Evolutionary conservation across 1,140 invertebrate genomes (phyloP).

Genomic region (Nasonia giraulti): DNA sequence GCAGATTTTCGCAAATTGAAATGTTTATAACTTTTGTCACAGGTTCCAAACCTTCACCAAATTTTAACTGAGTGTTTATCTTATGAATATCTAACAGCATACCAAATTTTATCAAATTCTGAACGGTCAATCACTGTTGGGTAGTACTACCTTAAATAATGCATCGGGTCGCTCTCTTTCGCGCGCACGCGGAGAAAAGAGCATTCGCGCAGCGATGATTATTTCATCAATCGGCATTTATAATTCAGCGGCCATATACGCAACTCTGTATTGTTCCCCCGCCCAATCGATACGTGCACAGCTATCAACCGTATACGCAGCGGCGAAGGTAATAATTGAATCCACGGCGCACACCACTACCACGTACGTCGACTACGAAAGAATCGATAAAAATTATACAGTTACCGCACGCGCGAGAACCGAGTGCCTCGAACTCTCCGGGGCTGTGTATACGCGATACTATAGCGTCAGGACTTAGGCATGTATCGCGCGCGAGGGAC

Average conservation of each 20-base stretch:
- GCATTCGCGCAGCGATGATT: constrained; percentile 17
- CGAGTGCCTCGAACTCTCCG: constrained; percentile 1
- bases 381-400: constrained; percentile 35
- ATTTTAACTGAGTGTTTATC: no score
- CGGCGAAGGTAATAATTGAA: constrained; percentile 16
- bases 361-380: background rate
- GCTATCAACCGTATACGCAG: background rate
- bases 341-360: background rate
- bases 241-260: constrained; percentile 18
- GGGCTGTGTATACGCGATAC: background rate
- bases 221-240: constrained; percentile 39
- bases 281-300: constrained; percentile 6
- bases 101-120: no score
- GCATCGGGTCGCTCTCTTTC: background rate
- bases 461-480: background rate
- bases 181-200: background rate
- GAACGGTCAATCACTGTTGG: no score
- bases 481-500: no score
- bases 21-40: no score
- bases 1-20: no score
- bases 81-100: no score
- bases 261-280: background rate
- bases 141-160: constrained; percentile 14
- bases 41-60: no score
- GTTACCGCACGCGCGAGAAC: background rate